These are phyloP conservation scores for Pyxicephalus adspersus DNA, from an alignment of 2,113 vertebrate species.

Conservation along the genomic window DNA sequence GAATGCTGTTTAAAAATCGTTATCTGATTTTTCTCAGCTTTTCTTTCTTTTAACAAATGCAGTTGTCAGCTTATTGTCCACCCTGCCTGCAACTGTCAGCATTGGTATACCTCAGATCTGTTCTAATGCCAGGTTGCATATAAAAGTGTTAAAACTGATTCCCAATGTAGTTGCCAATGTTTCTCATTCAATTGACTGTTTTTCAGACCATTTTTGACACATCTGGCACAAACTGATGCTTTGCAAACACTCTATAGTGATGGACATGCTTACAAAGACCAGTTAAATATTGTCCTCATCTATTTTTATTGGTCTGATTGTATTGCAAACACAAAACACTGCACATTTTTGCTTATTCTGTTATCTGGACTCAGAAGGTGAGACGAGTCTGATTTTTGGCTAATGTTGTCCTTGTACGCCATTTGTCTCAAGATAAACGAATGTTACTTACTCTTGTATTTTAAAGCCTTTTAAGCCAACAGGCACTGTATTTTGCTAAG, in stretches of 20 bases:
- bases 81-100: slow-evolving; percentile 73
- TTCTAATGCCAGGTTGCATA: slow-evolving; percentile 71
- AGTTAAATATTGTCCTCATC: slow-evolving; percentile 58
- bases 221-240: slow-evolving; percentile 67
- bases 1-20: slow-evolving; percentile 31
- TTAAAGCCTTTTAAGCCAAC: slow-evolving; percentile 62
- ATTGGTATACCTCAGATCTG: slow-evolving; percentile 77
- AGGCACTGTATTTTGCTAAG: slow-evolving; percentile 69
- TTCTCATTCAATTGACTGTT: slow-evolving; percentile 69
- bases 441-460: slow-evolving; percentile 62
- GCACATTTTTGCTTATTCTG: slow-evolving; percentile 65
- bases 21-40: slow-evolving; percentile 64
- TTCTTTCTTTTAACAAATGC: slow-evolving; percentile 63
- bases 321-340: slow-evolving; percentile 60
- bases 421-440: slow-evolving; percentile 61
- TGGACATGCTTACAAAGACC: slow-evolving; percentile 64
- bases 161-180: slow-evolving; percentile 69
- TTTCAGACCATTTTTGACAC: slow-evolving; percentile 84
- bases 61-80: slow-evolving; percentile 67
- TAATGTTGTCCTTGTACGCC: slow-evolving; percentile 57
- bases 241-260: slow-evolving; percentile 31
- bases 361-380: slow-evolving; percentile 40
- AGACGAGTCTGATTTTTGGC: slow-evolving; percentile 18
- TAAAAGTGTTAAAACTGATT: slow-evolving; percentile 70
- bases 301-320: slow-evolving; percentile 57